phyloP scores from a whole-genome alignment of 1,140 invertebrate genomes.

The Laupala kohalensis region DNA sequence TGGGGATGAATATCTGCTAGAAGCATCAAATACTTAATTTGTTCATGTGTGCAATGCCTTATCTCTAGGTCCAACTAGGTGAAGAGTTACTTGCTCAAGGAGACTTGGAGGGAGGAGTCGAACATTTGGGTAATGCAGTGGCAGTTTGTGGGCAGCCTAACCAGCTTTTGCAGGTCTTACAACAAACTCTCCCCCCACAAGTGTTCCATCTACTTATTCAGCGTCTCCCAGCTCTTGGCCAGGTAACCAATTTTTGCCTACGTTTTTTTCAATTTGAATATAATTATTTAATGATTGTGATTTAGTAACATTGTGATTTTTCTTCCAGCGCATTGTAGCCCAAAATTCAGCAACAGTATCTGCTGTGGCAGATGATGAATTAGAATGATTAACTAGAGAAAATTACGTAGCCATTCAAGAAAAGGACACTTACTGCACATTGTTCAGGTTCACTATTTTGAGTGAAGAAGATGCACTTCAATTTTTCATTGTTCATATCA shows the following conservation, averaged over 20 bases:
- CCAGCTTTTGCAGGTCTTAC: constrained; percentile 79
- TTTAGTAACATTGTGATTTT: neutral
- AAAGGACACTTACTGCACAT: neutral
- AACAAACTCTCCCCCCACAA: constrained; percentile 83
- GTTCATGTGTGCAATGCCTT: no score
- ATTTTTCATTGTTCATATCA: neutral
- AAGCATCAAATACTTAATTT: neutral
- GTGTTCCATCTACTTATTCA: constrained; percentile 79
- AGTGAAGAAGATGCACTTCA: neutral
- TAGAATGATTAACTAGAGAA: constrained; percentile 23
- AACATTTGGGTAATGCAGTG: constrained; percentile 88
- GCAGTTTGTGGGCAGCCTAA: constrained; percentile 92
- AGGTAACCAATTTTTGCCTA: constrained; percentile 26
- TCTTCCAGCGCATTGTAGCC: constrained; percentile 11
- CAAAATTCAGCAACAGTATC: constrained; percentile 26
- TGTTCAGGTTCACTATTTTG: neutral
- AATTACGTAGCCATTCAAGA: neutral
- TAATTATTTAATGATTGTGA: neutral
- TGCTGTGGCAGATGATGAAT: constrained; percentile 30
- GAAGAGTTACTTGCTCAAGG: constrained; percentile 78
- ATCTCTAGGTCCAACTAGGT: constrained; percentile 60
- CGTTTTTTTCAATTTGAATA: neutral
- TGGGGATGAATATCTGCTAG: neutral
- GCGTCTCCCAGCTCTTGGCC: constrained; percentile 53
- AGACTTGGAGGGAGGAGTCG: constrained; percentile 77